These are phyloP conservation scores for Oreochromis aureus DNA, from an alignment of 2,113 vertebrate species.

Conservation along the genomic window DNA sequence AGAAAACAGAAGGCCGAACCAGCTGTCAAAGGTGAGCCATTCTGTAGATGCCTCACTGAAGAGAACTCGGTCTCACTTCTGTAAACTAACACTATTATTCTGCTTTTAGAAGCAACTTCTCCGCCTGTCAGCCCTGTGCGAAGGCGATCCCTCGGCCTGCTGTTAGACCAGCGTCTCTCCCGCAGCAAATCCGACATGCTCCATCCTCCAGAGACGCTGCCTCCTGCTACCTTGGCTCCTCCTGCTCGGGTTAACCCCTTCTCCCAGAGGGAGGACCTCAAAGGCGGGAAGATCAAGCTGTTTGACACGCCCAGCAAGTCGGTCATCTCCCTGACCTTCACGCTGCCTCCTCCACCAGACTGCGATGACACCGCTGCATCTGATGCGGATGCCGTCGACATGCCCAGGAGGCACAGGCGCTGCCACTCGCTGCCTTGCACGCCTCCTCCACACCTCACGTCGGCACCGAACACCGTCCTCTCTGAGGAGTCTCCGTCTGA, in stretches of 20 bases:
- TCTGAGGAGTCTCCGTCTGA: neutral
- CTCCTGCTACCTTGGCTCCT: conserved; percentile 40
- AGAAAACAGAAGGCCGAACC: conserved; percentile 35
- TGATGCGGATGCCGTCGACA: neutral
- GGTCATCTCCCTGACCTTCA: conserved; percentile 82
- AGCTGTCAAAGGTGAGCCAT: conserved; percentile 34
- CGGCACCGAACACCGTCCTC: neutral
- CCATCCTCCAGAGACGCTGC: conserved; percentile 59
- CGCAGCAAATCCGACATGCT: conserved; percentile 87
- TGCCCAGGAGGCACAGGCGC: conserved; percentile 64
- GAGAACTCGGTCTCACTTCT: fast-evolving
- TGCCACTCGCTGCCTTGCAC: conserved; percentile 87
- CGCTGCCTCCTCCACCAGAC: conserved; percentile 72
- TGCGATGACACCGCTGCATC: conserved; percentile 34
- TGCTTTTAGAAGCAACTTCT: neutral
- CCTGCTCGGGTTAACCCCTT: conserved; percentile 87
- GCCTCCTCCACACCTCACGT: conserved; percentile 71
- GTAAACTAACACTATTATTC: neutral
- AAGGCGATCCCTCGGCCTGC: conserved; percentile 55
- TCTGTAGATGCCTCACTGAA: neutral
- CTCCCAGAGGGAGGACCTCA: conserved; percentile 87
- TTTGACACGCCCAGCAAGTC: conserved; percentile 91
- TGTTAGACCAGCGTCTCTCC: conserved; percentile 76
- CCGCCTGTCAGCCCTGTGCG: conserved; percentile 6
- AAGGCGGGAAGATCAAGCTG: conserved; percentile 91